Conservation (phyloP, 2,113 vertebrate species). For the Ibidorhyncha struthersii region DNA sequence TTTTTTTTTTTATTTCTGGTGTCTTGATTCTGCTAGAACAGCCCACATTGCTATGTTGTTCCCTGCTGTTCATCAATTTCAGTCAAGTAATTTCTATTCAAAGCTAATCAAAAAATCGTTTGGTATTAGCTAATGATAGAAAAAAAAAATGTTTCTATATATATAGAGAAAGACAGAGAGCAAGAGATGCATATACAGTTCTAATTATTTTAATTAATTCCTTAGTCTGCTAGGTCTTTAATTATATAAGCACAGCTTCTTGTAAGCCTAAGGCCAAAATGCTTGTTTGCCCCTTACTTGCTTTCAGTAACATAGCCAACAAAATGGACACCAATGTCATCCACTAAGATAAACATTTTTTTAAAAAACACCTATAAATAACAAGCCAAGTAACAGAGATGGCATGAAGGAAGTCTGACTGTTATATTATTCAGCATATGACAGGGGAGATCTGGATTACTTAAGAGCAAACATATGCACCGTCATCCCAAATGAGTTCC, state of each 20-base stretch:
- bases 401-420: background rate
- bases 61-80: background rate
- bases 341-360: background rate
- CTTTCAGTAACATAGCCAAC: background rate
- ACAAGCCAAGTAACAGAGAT: background rate
- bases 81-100: background rate
- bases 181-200: background rate
- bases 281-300: background rate
- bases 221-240: background rate
- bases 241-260: background rate
- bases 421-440: background rate
- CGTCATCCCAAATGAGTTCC: background rate
- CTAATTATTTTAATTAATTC: constrained; percentile 1
- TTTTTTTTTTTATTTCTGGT: background rate
- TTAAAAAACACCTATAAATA: background rate
- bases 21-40: background rate
- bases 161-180: background rate
- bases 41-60: background rate
- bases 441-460: background rate
- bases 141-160: background rate
- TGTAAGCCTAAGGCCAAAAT: background rate
- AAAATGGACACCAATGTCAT: background rate
- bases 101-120: background rate
- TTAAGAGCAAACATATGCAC: background rate
- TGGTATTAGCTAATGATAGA: background rate